A percentile compares a stretch with the other conserved stretches of the same genome.
These are phyloP conservation scores for Rapana venosa DNA, from an alignment of 2,888 invertebrate genomes.

Conservation along the genomic window DNA sequence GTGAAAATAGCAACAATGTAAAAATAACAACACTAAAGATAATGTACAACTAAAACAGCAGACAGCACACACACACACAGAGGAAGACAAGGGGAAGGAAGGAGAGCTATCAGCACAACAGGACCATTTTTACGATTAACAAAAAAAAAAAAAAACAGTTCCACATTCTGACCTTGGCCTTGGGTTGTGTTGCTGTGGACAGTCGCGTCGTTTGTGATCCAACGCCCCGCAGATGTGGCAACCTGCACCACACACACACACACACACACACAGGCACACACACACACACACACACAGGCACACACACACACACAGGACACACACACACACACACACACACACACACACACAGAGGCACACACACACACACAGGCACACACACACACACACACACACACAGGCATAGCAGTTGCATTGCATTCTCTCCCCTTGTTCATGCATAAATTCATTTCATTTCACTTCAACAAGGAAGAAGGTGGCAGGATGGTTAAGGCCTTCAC, in stretches of 20 bases:
- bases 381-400: background rate
- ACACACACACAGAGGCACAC: background rate
- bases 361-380: too few relatives aligned
- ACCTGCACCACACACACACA: slow-evolving; percentile 51
- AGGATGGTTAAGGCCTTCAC: too few relatives aligned
- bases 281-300: background rate
- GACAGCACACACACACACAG: background rate
- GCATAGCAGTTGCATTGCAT: too few relatives aligned
- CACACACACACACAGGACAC: background rate
- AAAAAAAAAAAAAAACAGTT: too few relatives aligned
- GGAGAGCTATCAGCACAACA: background rate
- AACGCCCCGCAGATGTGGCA: slow-evolving; percentile 69
- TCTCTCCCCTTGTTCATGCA: too few relatives aligned
- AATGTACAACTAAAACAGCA: too few relatives aligned
- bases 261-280: background rate
- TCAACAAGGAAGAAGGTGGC: too few relatives aligned
- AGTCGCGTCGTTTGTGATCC: slow-evolving; percentile 67
- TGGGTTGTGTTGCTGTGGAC: slow-evolving; percentile 56
- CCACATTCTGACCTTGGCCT: background rate
- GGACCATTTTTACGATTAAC: too few relatives aligned
- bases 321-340: background rate
- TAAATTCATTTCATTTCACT: too few relatives aligned
- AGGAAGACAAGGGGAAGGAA: background rate
- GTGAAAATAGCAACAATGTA: too few relatives aligned
- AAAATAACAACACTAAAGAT: too few relatives aligned